These are phyloP conservation scores for Chaetodon trifascialis DNA, from an alignment of 2,113 vertebrate genomes.

Conservation along the genomic window DNA sequence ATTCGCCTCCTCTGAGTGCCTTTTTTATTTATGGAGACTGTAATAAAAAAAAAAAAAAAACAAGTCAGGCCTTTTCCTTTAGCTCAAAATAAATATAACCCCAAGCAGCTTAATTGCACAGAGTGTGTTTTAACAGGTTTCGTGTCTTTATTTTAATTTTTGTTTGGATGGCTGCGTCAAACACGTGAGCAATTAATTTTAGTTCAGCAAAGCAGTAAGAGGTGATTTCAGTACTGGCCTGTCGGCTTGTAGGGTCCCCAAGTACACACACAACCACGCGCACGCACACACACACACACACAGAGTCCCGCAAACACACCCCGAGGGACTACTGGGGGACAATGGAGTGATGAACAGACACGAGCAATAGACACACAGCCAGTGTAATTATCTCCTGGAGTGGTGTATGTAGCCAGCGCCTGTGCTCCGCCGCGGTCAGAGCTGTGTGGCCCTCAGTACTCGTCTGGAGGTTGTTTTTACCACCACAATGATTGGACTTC, in stretches of 20 bases:
- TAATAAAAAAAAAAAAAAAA: conserved; percentile 60
- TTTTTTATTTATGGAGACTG: conserved; percentile 68
- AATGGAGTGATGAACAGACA: conserved; percentile 73
- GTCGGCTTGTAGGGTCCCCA: conserved; percentile 29
- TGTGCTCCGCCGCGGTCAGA: conserved; percentile 64
- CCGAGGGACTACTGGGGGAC: conserved; percentile 68
- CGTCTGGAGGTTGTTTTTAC: conserved; percentile 75
- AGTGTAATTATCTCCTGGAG: conserved; percentile 84
- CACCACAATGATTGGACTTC: conserved; percentile 55
- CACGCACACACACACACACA: conserved; percentile 29
- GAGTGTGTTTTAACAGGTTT: conserved; percentile 48
- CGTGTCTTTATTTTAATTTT: conserved; percentile 36
- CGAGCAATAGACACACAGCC: conserved; percentile 64
- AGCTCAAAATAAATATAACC: conserved; percentile 73
- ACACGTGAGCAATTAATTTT: conserved; percentile 44
- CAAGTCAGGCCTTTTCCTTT: conserved; percentile 51
- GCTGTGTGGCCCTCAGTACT: conserved; percentile 60
- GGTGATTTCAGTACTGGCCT: conserved; percentile 38
- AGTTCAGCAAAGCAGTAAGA: conserved; percentile 43
- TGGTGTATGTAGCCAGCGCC: conserved; percentile 67
- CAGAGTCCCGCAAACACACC: conserved; percentile 29
- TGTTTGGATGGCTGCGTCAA: conserved; percentile 53
- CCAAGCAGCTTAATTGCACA: conserved; percentile 53
- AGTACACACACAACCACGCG: conserved; percentile 1
- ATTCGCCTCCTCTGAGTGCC: conserved; percentile 53